Evolutionary conservation across 2,797 vertebrate species (phyloP).

Genomic region (Rhabdomys pumilio): DNA sequence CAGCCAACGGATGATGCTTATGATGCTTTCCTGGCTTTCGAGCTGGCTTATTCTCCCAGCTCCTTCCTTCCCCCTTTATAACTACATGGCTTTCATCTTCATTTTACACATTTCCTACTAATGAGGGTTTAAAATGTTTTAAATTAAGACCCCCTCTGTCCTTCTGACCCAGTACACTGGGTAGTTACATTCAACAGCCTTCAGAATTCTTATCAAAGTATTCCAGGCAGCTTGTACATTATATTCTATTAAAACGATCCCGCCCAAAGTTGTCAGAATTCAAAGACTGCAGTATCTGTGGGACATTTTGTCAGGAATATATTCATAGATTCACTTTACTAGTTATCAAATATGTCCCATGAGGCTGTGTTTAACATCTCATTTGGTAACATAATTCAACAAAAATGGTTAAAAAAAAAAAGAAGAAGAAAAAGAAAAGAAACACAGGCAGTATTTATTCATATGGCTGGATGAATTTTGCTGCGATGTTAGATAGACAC

Average conservation of each 20-base stretch:
- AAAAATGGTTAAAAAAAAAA: conserved; percentile 73
- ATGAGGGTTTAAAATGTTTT: conserved; percentile 84
- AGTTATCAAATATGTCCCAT: conserved; percentile 63
- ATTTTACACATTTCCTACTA: conserved; percentile 76
- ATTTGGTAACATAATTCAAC: conserved; percentile 84
- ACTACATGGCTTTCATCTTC: conserved; percentile 63
- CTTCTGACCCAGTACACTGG: conserved; percentile 78
- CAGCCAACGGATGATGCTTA: neutral
- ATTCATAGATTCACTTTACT: conserved; percentile 87
- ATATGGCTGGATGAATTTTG: conserved; percentile 44
- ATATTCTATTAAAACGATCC: conserved; percentile 88
- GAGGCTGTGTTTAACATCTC: conserved; percentile 84
- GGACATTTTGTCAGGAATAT: conserved; percentile 85
- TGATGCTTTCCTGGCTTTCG: neutral
- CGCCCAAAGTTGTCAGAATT: conserved; percentile 87
- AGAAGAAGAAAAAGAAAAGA: conserved; percentile 35
- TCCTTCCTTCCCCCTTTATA: conserved; percentile 19
- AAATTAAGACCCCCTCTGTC: conserved; percentile 86
- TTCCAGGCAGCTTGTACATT: conserved; percentile 87
- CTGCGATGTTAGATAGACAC: neutral
- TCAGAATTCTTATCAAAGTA: conserved; percentile 86
- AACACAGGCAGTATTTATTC: conserved; percentile 72
- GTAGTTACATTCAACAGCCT: conserved; percentile 77
- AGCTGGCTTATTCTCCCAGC: neutral
- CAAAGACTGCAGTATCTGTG: conserved; percentile 85